Evolutionary conservation across 2,888 invertebrate genomes (phyloP).

Genomic region (Pseudococcus viburni): DNA sequence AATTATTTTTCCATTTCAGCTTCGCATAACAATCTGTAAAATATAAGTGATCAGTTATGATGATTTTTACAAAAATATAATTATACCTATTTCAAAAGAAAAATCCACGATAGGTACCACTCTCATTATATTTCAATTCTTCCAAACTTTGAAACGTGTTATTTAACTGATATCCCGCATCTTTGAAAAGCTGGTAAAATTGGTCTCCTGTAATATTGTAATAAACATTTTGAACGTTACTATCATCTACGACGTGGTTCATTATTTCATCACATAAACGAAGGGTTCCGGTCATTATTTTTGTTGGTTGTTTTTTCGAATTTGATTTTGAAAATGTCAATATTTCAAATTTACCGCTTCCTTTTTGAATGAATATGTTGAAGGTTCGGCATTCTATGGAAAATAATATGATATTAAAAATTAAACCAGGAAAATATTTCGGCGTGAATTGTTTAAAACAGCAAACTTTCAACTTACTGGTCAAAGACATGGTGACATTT

Average conservation of each 20-base stretch:
- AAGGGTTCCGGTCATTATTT: background rate
- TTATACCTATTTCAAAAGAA: background rate
- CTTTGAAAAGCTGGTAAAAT: background rate
- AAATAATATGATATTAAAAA: no score
- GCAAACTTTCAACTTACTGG: background rate
- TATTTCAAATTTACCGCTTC: constrained; percentile 46
- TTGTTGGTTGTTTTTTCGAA: background rate
- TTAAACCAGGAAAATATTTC: no score
- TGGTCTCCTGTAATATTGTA: background rate
- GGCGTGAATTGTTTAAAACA: no score
- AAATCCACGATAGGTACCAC: background rate
- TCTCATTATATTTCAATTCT: background rate
- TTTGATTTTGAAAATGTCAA: background rate
- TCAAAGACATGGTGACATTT: background rate
- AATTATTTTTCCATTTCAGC: constrained; percentile 35
- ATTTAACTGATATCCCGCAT: background rate
- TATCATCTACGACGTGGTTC: background rate
- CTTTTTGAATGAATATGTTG: constrained; percentile 19
- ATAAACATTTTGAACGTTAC: background rate
- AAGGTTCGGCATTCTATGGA: background rate
- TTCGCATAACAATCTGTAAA: constrained; percentile 24
- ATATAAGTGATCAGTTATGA: no score
- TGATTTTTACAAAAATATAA: no score
- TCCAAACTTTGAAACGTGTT: background rate
- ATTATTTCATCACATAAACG: background rate